Base-by-base conservation (phyloP, 2,888 invertebrate genomes). In the Drosophila fungiperda region DNA sequence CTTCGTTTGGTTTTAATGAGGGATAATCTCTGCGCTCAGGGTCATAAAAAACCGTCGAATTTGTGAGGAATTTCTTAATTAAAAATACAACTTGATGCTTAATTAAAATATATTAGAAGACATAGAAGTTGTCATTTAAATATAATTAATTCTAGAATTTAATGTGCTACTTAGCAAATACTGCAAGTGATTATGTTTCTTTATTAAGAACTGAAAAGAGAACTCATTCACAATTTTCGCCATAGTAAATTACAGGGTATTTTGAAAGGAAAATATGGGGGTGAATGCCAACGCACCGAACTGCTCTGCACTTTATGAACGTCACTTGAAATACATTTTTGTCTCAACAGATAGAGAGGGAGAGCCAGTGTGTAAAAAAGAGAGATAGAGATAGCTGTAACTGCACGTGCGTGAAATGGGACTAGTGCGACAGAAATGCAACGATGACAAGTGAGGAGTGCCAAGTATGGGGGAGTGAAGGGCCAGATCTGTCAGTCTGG, bases 311-410 rank as follows among this genome's bases (percentile, higher is more conserved):
- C 90, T 90, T 91, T 85, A 89, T 90, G 78, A 91, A 87, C 69
- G 80, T 82, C 87, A 90, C 91, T 90, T 83, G 76, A 85, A 80
- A 88, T 82, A 82, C 74, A 76, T 80, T 86, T 83, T 61, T 73
- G 40, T 50, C 45, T 49, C 40, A 61, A 53, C 68, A 62, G 60
- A 40, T 20, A 26, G n/a, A 55, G n/a, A 17, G 54, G 9, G 53
- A 36, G 17, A 23, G 15, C 9, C 15, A 15, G 50, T 1, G 40
- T 0, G 8, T n/a, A 1, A n/a, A 33, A 8, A 5, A 52, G 1
- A 33, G 33, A 57, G 48, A 55, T 42, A 52, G 12, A 29, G 36
- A 12, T 11, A 48, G 53, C 65, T 49, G 61, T 50, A 74, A 48
- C 48, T 57, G 66, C 78, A 77, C 88, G 89, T 83, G 81, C 83